A percentile compares a stretch with the other conserved stretches of the same genome.
Evolutionary conservation across 2,888 invertebrate genomes (phyloP).

Genomic region (Dryobota labecula): DNA sequence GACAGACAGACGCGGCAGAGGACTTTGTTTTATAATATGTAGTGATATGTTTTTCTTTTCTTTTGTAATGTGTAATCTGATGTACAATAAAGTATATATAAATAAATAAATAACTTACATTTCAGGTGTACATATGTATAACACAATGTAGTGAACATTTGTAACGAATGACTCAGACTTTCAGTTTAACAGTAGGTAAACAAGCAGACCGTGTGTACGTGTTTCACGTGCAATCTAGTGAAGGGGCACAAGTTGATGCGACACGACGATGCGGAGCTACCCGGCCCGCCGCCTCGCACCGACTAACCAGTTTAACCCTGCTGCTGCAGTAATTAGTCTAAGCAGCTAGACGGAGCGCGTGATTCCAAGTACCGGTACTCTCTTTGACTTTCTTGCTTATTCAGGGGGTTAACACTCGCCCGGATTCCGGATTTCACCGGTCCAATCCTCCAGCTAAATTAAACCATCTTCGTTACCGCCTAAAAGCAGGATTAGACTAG

Average conservation of each 20-base stretch:
- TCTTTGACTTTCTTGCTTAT: slow-evolving; percentile 77
- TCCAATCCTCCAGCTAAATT: slow-evolving; percentile 50
- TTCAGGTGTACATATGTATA: slow-evolving; percentile 16
- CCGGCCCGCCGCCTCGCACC: slow-evolving; percentile 66
- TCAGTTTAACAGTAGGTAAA: slow-evolving; percentile 34
- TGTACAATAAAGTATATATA: no score
- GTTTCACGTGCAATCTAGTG: slow-evolving; percentile 73
- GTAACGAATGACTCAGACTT: slow-evolving; percentile 41
- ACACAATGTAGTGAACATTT: slow-evolving; percentile 27
- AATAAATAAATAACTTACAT: no score
- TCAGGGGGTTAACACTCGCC: slow-evolving; percentile 70
- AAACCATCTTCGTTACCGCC: slow-evolving; percentile 43
- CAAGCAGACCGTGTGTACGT: slow-evolving; percentile 63
- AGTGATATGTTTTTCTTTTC: no score
- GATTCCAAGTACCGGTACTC: slow-evolving; percentile 71
- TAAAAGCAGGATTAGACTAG: slow-evolving; percentile 35
- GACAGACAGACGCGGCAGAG: no score
- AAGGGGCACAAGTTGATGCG: slow-evolving; percentile 67
- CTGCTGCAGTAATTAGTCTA: slow-evolving; percentile 87
- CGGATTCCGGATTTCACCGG: slow-evolving; percentile 64
- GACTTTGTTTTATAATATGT: no score
- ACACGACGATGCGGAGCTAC: slow-evolving; percentile 69
- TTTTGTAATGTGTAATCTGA: no score
- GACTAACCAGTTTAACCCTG: slow-evolving; percentile 84
- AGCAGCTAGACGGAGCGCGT: slow-evolving; percentile 79